Conservation (phyloP, 2,888 invertebrate genomes). For the Sarcophaga variegata region DNA sequence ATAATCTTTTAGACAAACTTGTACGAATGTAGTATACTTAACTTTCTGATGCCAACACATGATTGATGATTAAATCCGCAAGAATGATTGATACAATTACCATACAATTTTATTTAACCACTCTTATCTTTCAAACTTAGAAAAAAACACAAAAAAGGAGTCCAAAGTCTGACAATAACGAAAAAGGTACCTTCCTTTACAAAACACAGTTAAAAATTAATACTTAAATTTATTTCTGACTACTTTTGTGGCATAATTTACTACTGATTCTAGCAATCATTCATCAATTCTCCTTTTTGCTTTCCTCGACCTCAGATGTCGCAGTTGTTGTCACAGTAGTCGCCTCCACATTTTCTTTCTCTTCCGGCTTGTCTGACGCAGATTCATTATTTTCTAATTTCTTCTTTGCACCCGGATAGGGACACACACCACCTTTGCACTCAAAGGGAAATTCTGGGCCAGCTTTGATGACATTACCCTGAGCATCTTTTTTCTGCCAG, state of each 20-base stretch:
- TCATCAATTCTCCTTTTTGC: conserved; percentile 61
- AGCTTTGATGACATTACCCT: conserved; percentile 83
- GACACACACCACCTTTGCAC: conserved; percentile 84
- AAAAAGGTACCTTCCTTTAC: background rate
- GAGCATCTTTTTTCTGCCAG: conserved; percentile 86
- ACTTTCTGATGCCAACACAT: no score
- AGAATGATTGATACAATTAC: no score
- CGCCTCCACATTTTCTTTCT: background rate
- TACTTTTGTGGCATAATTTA: background rate
- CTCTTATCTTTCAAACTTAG: background rate
- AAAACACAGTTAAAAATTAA: background rate
- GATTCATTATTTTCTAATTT: conserved; percentile 27
- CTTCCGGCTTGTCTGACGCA: background rate
- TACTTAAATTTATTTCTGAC: conserved; percentile 13
- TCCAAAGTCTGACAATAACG: background rate
- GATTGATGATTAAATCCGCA: no score
- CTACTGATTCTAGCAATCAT: background rate
- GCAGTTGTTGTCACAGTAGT: conserved; percentile 14
- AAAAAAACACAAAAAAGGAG: background rate
- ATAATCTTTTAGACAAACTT: no score
- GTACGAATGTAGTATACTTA: no score
- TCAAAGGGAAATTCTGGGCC: conserved; percentile 84
- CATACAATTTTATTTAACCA: background rate
- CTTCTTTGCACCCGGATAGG: conserved; percentile 75
- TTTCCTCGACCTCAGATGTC: background rate